These are phyloP conservation scores for Camptogramma bilineatum DNA, from an alignment of 2,888 invertebrate species.

Conservation along the genomic window DNA sequence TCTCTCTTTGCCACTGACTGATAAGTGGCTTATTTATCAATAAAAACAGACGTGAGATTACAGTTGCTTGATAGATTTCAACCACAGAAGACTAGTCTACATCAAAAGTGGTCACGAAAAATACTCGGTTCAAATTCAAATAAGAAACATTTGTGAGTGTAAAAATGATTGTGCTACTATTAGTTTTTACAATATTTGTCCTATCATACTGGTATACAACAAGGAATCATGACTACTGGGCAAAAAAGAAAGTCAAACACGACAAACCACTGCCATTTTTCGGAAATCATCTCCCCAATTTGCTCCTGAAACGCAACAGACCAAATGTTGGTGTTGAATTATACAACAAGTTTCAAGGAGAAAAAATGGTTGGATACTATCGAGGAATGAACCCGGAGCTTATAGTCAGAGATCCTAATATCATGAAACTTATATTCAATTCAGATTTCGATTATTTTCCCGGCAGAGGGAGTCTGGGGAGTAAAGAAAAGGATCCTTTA, in stretches of 20 bases:
- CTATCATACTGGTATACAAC: slow-evolving; percentile 35
- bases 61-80: neutral
- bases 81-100: neutral
- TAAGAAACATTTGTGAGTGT: too few species aligned
- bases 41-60: neutral
- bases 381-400: slow-evolving; percentile 49
- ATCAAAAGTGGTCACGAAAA: neutral
- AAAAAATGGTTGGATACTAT: slow-evolving; percentile 55
- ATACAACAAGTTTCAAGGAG: slow-evolving; percentile 50
- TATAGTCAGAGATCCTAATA: slow-evolving; percentile 54
- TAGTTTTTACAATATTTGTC: slow-evolving; percentile 12
- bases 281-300: slow-evolving; percentile 40
- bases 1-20: neutral
- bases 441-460: slow-evolving; percentile 53
- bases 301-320: slow-evolving; percentile 30
- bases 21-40: neutral
- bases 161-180: slow-evolving; percentile 25
- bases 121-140: too few species aligned
- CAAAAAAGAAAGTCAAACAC: slow-evolving; percentile 38
- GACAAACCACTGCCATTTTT: slow-evolving; percentile 41
- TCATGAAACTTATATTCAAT: slow-evolving; percentile 50
- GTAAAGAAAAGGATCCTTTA: slow-evolving; percentile 52
- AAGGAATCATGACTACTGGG: slow-evolving; percentile 42
- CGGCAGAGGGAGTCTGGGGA: slow-evolving; percentile 50
- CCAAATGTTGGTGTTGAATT: slow-evolving; percentile 36